Evolutionary conservation across 2,113 vertebrate genomes (phyloP), one percentile per base, ranked within the genome.

Genomic region (Peromyscus polionotus): DNA sequence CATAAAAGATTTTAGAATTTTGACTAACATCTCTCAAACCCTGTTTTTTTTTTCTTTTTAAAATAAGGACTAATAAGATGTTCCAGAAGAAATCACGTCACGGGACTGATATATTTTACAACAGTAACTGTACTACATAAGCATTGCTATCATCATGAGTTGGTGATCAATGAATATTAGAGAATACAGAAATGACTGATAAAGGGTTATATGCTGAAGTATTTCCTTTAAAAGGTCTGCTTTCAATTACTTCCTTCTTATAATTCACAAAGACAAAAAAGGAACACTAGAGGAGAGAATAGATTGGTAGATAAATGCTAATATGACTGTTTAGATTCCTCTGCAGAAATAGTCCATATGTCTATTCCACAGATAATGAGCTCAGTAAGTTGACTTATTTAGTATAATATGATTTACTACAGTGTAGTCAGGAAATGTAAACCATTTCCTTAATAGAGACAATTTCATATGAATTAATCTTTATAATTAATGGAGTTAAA

Each of bases 21-120:
- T 6, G 7, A 65, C 61, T 75, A 73, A 51, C 0, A 57, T 20
- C 54, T 90, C 17, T 91, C 59, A 83, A 89, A 77, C 22, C 79
- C n/a, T 84, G 11, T 92, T 95, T 96, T 95, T 94, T 94, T 54
- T 54, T 93, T 94, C 81, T 65, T 95, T 96, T 89, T 36, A 73
- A 92, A 90, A 36, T 85, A 85, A 59, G 3, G 31, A 22, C 0
- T 39, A 68, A 75, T 39, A 72, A 42, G 10, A 89, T 63, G 11
- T 45, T 42, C 16, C 77, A 70, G 65, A 93, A 48, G 8, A 39
- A 12, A 26, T 16, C 51, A 57, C 31, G 70, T 54, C 3, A 39
- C 87, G 17, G 54, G 8, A 79, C 14, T 93, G 3, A 68, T 86
- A 24, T 73, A 81, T 85, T 76, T 48, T 36, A 89, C 5, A 91